phyloP scores from a whole-genome alignment of 2,113 vertebrate genomes.

The Nothobranchius kuhntae region DNA sequence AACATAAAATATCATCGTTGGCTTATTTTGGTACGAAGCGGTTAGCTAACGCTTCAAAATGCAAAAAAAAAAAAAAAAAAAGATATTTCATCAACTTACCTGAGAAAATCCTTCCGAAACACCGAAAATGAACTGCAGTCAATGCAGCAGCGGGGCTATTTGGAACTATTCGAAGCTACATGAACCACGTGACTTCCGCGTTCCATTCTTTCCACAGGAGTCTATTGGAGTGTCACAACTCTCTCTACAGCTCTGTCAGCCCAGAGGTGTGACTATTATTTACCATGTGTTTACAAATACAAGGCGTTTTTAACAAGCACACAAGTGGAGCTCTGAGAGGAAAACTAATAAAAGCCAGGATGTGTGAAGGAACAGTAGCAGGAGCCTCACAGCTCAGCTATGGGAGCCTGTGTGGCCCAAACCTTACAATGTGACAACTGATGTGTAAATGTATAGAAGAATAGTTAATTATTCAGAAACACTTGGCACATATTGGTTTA shows the following conservation, averaged over 20 bases:
- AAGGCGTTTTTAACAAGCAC: slow-evolving; percentile 61
- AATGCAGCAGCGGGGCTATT: too few relatives aligned
- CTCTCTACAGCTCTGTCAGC: background rate
- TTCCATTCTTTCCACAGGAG: too few relatives aligned
- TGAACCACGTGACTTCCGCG: too few relatives aligned
- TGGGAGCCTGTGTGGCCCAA: slow-evolving; percentile 16
- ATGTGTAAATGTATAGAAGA: slow-evolving; percentile 3
- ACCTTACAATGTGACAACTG: slow-evolving; percentile 3
- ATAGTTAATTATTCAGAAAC: slow-evolving; percentile 9
- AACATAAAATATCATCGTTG: too few relatives aligned
- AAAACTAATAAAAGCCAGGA: slow-evolving; percentile 67
- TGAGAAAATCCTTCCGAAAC: too few relatives aligned
- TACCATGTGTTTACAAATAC: slow-evolving; percentile 60
- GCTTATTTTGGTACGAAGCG: too few relatives aligned
- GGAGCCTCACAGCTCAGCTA: slow-evolving; percentile 13
- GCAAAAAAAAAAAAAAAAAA: too few relatives aligned
- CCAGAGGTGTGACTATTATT: slow-evolving; percentile 50
- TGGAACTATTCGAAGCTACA: too few relatives aligned
- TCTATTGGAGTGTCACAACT: too few relatives aligned
- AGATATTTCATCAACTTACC: too few relatives aligned
- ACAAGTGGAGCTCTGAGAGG: slow-evolving; percentile 47
- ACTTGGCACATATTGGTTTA: slow-evolving; percentile 14
- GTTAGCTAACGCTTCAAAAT: too few relatives aligned
- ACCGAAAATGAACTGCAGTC: too few relatives aligned
- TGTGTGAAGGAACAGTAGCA: slow-evolving; percentile 65